Percentiles rank a stretch among this genome's conserved stretches.
These are phyloP conservation scores for Phaethon lepturus DNA, from an alignment of 2,113 vertebrate species.

Conservation along the genomic window DNA sequence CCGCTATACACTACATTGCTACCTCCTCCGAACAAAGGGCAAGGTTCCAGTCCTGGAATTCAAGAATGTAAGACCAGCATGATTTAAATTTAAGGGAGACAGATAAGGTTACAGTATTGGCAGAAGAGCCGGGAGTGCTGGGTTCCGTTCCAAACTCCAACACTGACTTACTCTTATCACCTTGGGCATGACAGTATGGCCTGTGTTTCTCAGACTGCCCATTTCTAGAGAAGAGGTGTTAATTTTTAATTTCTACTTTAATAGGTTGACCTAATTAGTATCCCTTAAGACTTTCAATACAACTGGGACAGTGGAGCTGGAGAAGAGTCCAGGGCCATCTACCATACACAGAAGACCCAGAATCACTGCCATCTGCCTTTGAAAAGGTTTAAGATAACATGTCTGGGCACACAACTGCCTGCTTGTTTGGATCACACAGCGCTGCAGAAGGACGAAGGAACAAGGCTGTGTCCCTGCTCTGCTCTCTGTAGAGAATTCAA, in stretches of 20 bases:
- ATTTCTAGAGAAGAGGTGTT: background rate
- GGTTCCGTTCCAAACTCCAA: background rate
- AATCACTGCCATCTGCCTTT: background rate
- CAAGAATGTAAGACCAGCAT: background rate
- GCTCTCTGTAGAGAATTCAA: background rate
- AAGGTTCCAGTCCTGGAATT: background rate
- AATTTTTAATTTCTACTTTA: slow-evolving; percentile 47
- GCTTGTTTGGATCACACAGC: background rate
- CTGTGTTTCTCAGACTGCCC: background rate
- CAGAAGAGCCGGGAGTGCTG: background rate
- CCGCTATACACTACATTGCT: background rate
- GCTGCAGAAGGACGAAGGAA: background rate
- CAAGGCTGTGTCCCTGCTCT: background rate
- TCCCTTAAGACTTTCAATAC: slow-evolving; percentile 7
- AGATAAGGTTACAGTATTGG: background rate
- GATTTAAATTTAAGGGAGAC: background rate
- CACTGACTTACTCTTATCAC: background rate
- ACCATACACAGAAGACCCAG: background rate
- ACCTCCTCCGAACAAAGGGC: background rate
- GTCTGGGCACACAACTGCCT: background rate
- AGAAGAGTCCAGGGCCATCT: background rate
- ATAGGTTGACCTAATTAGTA: slow-evolving; percentile 44
- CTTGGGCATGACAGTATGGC: background rate
- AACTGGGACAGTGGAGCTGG: background rate
- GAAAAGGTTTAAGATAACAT: background rate